Conservation (phyloP, 2,113 vertebrate genomes). For the Aix galericulata region DNA sequence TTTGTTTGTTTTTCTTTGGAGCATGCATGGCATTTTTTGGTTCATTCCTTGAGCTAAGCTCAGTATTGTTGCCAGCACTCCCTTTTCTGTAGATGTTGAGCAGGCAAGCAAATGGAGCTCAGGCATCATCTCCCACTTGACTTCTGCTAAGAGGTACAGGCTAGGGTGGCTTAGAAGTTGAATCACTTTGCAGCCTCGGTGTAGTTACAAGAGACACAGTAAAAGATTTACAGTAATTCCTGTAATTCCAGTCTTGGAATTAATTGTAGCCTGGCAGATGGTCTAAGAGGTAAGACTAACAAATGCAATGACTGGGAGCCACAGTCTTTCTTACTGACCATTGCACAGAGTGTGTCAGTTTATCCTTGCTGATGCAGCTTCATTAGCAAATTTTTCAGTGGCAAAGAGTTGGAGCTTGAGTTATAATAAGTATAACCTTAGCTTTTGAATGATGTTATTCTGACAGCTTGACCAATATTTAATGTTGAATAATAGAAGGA, state of each 20-base stretch:
- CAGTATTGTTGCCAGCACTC: accelerated
- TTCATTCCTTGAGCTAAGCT: not conserved
- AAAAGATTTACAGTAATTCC: accelerated
- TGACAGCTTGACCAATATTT: not conserved
- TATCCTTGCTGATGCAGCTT: not conserved
- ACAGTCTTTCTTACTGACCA: not conserved
- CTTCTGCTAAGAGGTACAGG: accelerated
- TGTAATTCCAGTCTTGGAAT: not conserved
- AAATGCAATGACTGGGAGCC: not conserved
- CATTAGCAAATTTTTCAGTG: not conserved
- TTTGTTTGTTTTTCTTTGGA: not conserved
- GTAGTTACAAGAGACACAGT: not conserved
- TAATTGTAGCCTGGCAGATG: not conserved
- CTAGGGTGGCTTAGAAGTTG: accelerated
- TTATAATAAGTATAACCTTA: not conserved
- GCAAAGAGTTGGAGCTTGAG: not conserved
- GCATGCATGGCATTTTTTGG: not conserved
- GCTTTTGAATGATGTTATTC: not conserved
- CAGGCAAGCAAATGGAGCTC: not conserved
- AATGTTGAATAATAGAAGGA: not conserved
- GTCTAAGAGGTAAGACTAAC: not conserved
- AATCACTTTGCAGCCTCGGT: not conserved
- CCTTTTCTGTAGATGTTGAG: not conserved
- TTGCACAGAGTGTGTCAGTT: not conserved
- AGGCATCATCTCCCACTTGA: not conserved